Evolutionary conservation across 2,113 vertebrate species (phyloP), one percentile per base, ranked within the genome.

Genomic region (Pseudorhombus dupliciocellatus): DNA sequence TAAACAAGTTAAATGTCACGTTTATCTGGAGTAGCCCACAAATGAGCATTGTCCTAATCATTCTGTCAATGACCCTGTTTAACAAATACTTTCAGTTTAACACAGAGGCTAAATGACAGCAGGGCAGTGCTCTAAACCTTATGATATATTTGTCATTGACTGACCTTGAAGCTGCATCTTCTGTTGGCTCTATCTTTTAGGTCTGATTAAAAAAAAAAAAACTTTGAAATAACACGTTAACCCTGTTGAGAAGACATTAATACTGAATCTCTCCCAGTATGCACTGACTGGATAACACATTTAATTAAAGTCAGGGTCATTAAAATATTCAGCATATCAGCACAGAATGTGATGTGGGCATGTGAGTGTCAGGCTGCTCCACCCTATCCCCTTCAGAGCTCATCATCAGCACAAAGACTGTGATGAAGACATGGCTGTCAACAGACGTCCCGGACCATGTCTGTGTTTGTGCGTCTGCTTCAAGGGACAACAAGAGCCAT

Each of bases 401-500:
- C 68, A 75, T 83, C 84, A 84, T 79, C 50, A 68, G 66, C 62
- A 84, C 63, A 79, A 77, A 83, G 74, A 58, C 68, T 15, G 69
- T 76, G 82, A 90, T 89, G 81, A 88, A 89, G 79, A 87, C 81
- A 70, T 63, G 69, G 58, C 84, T 66, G 60, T 51, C 60, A n/a
- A 83, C 86, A 82, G 82, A 82, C 65, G 57, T 81, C 84, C 79
- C 67, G 77, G 83, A 81, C 84, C 81, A 66, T 66, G 81, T 89
- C 86, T 83, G 78, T 56, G 70, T 80, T 74, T 82, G 69, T 81
- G 70, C 67, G 73, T 79, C 55, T 52, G 55, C 66, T 86, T 83
- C 79, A 66, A 30, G 28, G 62, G 77, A 86, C 84, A 84, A 85
- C 68, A 75, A 57, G 73, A 86, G 75, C 80, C 53, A 64, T 84